Evolutionary conservation across 92 coral and sea anemone species (phyloP), one percentile per base, ranked within the genome.

Genomic region (Zoanthus sociatus): DNA sequence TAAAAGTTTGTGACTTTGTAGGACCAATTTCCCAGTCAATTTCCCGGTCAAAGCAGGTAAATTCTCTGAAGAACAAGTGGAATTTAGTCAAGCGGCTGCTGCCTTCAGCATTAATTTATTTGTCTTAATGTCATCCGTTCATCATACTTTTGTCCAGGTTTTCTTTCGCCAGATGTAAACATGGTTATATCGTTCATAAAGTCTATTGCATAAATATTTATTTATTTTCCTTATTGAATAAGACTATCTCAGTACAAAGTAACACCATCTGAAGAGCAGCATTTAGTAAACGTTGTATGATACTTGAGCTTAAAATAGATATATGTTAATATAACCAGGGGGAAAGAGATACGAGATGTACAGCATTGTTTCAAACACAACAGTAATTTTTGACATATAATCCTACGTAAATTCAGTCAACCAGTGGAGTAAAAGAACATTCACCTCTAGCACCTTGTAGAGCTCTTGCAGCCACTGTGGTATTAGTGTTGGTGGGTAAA

Each of bases 331-430:
- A 21, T 12, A 81, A 64, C 44, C 42, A 20, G 74, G 17, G 45
- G 73, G 74, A 55, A 74, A 45, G 5, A 18, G 18, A 4, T 8
- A 1, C 55, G 33, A 66, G 85, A 44, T 55, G 68, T 78, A 54
- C 70, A 56, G 50, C 83, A 31, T 54, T 10, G 32, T 54, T 26
- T 79, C 26, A 63, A 63, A 17, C 69, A 63, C 32, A 4, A 63
- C 64, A 63, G 44, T 21, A 68, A 67, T 45, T 81, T 63, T 30
- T 81, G 73, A 15, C 21, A 79, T 79, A 21, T 9, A 42, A 37
- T 45, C 63, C 58, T 81, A 63, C 56, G 85, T 81, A 64, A 66
- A 71, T 71, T 42, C 15, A 42, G 18, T 81, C 45, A 51, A 33
- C 4, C 55, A 50, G 55, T 50, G 13, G n/a, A 9, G 64, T 11